phyloP scores from a whole-genome alignment of 2,113 vertebrate genomes.

The Hymenochirus boettgeri region DNA sequence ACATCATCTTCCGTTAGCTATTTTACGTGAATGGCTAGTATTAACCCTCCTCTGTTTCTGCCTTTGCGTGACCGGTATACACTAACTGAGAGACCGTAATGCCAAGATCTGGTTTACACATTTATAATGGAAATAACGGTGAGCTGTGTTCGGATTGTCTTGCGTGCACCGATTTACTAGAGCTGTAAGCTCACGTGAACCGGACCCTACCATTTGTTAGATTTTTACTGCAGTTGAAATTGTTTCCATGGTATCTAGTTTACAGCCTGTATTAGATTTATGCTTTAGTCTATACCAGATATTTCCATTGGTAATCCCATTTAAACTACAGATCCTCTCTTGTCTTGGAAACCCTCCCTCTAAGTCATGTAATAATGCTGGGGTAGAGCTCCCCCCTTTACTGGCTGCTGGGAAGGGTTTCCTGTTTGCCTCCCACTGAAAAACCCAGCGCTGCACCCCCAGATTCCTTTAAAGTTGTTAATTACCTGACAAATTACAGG shows the following conservation, averaged over 20 bases:
- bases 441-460: not conserved
- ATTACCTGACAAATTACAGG: not conserved
- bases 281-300: not conserved
- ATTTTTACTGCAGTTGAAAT: not conserved
- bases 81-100: not conserved
- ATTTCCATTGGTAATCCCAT: not conserved
- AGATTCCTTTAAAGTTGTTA: not conserved
- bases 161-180: too few species aligned
- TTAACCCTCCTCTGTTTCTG: not conserved
- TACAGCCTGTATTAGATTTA: not conserved
- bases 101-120: too few species aligned
- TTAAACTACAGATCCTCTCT: not conserved
- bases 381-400: not conserved
- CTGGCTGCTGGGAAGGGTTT: not conserved
- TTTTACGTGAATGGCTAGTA: conserved; percentile 10
- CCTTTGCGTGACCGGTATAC: not conserved
- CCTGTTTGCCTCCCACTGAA: not conserved
- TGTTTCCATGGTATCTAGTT: not conserved
- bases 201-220: not conserved
- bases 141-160: too few species aligned
- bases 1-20: not conserved
- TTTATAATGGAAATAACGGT: too few species aligned
- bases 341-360: not conserved
- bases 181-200: not conserved
- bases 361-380: not conserved